A percentile compares a stretch with the other conserved stretches of the same genome.
Evolutionary conservation across 2,888 invertebrate species (phyloP).

Genomic region (Anthophora plumipes): DNA sequence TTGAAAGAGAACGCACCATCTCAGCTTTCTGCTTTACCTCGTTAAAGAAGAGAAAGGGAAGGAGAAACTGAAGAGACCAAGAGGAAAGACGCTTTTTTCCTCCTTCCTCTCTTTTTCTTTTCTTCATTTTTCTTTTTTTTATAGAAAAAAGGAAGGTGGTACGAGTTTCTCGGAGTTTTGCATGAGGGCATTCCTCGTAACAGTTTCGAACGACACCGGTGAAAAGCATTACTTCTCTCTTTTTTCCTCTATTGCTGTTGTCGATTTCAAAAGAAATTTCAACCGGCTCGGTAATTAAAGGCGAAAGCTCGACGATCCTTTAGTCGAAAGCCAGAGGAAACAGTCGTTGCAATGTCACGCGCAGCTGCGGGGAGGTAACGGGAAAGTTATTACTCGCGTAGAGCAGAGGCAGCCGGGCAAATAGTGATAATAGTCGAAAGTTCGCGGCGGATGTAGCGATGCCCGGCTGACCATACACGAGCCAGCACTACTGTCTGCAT

Average conservation of each 20-base stretch:
- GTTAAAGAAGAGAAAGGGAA: not conserved
- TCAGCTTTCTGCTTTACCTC: not conserved
- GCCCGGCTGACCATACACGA: conserved; percentile 43
- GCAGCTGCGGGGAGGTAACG: conserved; percentile 53
- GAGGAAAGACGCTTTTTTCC: not conserved
- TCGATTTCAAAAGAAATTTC: conserved; percentile 4
- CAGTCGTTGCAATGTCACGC: conserved; percentile 47
- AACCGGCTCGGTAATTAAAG: conserved; percentile 43
- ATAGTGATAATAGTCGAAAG: conserved; percentile 67
- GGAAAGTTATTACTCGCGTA: conserved; percentile 60
- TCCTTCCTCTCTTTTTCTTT: not conserved
- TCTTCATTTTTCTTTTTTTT: not conserved
- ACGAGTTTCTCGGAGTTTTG: not conserved
- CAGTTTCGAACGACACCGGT: not conserved
- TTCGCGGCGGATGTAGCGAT: conserved; percentile 45
- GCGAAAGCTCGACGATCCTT: conserved; percentile 33
- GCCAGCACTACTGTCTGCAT: conserved; percentile 45
- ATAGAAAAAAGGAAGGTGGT: not conserved
- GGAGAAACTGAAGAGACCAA: not conserved
- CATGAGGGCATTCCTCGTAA: too few species aligned
- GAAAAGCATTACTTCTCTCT: too few species aligned
- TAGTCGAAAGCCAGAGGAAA: conserved; percentile 20
- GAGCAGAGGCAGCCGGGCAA: conserved; percentile 45
- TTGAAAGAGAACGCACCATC: not conserved
- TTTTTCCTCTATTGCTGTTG: too few species aligned